Conservation (phyloP, 2,888 invertebrate genomes). For the Melieria picta region DNA sequence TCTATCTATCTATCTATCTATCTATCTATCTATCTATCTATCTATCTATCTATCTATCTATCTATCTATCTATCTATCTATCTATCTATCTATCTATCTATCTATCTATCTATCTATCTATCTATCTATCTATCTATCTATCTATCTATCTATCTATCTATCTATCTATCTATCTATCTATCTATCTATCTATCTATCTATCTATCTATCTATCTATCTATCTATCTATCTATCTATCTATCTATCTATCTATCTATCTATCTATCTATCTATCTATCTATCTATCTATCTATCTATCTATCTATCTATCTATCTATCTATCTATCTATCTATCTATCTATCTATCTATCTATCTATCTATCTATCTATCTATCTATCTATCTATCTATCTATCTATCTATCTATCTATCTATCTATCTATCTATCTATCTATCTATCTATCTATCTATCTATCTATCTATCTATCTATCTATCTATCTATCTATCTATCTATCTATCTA, state of each 20-base stretch:
- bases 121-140: slow-evolving; percentile 9
- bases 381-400: background rate
- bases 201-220: slow-evolving; percentile 5
- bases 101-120: slow-evolving; percentile 11
- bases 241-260: slow-evolving; percentile 15
- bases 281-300: slow-evolving; percentile 10
- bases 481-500: slow-evolving; percentile 17
- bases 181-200: slow-evolving; percentile 7
- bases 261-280: slow-evolving; percentile 15
- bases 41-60: slow-evolving; percentile 6
- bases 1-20: slow-evolving; percentile 17
- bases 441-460: slow-evolving; percentile 16
- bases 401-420: slow-evolving; percentile 16
- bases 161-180: slow-evolving; percentile 3
- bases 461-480: slow-evolving; percentile 16
- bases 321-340: slow-evolving; percentile 14
- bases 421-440: slow-evolving; percentile 17
- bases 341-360: slow-evolving; percentile 12
- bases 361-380: slow-evolving; percentile 10
- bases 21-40: slow-evolving; percentile 16
- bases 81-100: slow-evolving; percentile 9
- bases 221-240: slow-evolving; percentile 10
- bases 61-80: slow-evolving; percentile 11
- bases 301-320: slow-evolving; percentile 14
- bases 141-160: slow-evolving; percentile 13